Conservation (phyloP, 2,113 vertebrate genomes). For the Alethe castanea region DNA sequence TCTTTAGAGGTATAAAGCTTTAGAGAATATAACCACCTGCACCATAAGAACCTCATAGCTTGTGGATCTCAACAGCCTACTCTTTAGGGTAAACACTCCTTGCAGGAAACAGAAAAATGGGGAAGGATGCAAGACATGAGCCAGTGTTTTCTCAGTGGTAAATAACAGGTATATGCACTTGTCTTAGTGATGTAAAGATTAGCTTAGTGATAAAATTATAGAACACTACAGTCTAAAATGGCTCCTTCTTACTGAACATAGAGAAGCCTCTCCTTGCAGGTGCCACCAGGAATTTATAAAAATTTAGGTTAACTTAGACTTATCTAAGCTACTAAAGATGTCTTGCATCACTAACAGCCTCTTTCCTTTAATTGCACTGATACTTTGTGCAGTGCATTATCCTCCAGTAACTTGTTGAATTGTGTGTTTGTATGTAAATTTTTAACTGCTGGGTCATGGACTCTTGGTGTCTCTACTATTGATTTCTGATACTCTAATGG, state of each 20-base stretch:
- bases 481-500: background rate
- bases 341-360: background rate
- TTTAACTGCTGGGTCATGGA: background rate
- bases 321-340: background rate
- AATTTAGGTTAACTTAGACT: background rate
- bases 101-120: background rate
- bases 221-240: background rate
- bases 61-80: background rate
- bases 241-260: background rate
- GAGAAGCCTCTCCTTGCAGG: background rate
- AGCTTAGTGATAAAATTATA: background rate
- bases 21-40: background rate
- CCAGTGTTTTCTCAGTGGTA: background rate
- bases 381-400: background rate
- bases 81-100: background rate
- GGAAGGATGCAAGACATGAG: background rate
- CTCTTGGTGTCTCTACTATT: rapidly evolving
- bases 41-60: background rate
- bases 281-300: background rate
- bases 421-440: background rate
- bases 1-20: background rate
- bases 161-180: background rate
- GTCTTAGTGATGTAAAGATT: background rate
- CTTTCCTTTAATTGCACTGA: background rate
- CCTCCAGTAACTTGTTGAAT: background rate